These are phyloP conservation scores for Craseonycteris thonglongyai DNA, from an alignment of 2,113 vertebrate species.

Conservation along the genomic window DNA sequence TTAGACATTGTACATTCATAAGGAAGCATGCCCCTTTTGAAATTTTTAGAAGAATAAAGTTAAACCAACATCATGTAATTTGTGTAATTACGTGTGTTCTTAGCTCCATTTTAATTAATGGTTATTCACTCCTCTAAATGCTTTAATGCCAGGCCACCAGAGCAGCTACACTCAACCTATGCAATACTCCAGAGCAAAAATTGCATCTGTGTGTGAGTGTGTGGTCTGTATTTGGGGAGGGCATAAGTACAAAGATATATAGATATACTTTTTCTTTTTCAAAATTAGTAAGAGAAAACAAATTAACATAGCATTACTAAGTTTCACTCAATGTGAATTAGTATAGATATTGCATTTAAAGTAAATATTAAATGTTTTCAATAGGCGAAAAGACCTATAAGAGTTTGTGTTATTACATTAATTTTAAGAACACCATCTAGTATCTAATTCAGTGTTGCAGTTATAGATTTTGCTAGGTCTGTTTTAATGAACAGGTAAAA, in stretches of 20 bases:
- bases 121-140: background rate
- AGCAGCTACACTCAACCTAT: background rate
- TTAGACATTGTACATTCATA: background rate
- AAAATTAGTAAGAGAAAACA: background rate
- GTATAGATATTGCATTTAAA: background rate
- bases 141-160: background rate
- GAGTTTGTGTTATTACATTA: background rate
- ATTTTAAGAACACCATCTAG: background rate
- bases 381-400: background rate
- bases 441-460: background rate
- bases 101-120: background rate
- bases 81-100: background rate
- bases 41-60: background rate
- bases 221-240: background rate
- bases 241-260: background rate
- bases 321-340: background rate
- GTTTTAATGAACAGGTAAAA: background rate
- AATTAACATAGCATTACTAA: background rate
- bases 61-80: background rate
- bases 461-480: background rate
- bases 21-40: background rate
- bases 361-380: slow-evolving; percentile 14
- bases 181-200: background rate
- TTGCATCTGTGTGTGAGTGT: background rate
- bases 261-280: background rate